Conservation (phyloP, 2,888 invertebrate species). For the Lycocerus yunnanus region DNA sequence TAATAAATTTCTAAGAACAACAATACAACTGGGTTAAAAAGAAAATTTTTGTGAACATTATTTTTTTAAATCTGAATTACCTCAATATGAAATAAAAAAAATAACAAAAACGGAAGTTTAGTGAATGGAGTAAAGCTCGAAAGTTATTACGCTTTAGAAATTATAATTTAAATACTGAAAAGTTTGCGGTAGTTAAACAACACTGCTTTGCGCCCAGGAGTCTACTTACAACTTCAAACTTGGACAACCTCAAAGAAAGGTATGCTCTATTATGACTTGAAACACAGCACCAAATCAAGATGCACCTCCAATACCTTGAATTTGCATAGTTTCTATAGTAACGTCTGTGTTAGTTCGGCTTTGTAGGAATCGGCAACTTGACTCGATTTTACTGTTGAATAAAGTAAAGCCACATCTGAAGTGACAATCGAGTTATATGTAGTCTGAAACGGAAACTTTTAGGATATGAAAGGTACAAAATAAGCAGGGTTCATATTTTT, state of each 20-base stretch:
- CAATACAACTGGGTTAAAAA: too few relatives aligned
- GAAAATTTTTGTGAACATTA: too few relatives aligned
- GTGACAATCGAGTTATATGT: too few relatives aligned
- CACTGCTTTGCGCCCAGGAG: not conserved
- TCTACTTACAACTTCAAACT: not conserved
- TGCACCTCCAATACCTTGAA: not conserved
- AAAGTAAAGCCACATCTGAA: too few relatives aligned
- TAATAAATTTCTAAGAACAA: too few relatives aligned
- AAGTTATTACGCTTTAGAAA: not conserved
- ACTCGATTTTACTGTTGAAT: not conserved
- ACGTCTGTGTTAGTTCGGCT: not conserved
- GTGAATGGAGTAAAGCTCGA: not conserved
- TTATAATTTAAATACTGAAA: not conserved
- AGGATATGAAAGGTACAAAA: too few relatives aligned
- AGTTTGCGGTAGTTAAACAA: not conserved
- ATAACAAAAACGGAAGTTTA: not conserved
- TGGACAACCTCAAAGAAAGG: not conserved
- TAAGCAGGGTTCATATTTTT: too few relatives aligned
- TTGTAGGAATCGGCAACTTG: not conserved
- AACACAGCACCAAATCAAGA: not conserved
- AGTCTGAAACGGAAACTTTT: too few relatives aligned
- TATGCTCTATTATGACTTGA: not conserved
- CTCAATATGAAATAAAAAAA: too few relatives aligned
- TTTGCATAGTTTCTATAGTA: not conserved
- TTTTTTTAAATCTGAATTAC: too few relatives aligned